Base-by-base conservation (phyloP, 1,140 invertebrate species). In the Papilio xuthus region DNA sequence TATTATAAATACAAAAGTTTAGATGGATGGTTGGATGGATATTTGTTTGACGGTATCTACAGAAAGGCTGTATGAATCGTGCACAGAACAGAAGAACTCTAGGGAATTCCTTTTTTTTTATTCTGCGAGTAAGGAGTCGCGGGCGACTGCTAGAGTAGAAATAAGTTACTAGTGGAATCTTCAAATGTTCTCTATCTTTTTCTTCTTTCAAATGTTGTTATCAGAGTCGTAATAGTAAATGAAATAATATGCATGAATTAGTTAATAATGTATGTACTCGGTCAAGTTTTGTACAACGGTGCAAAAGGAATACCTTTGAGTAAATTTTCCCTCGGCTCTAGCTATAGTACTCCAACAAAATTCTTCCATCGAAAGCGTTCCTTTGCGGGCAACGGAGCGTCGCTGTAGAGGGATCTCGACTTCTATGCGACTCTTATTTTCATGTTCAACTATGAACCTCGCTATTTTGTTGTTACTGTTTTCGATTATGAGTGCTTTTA, bases 381-480 rank as follows among this genome's bases (percentile, higher is more conserved):
- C 89, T 92, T 92, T 90, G 86, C 86, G 86, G 81, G 85, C 87
- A 91, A 88, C 87, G 85, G 83, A 82, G 88, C 85, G 88, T 86
- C 88, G 88, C 85, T 85, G 84, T 86, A 92, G 90, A 84, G 86
- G 83, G 86, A 86, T 92, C 90, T 92, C 90, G 90, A 92, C 88
- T 90, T 85, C 77, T 87, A 88, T 85, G 85, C 84, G 82, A 86
- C 85, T 85, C 86, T 86, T 86, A 86, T 90, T 90, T 87, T 86
- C 86, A 85, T 90, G 84, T 86, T 88, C 84, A 90, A 92, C 90
- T 90, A 90, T 90, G 83, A 86, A 82, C 78, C 84, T n/a, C 84
- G 85, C 83, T 83, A 90, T 92, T 88, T 89, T 89, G 86, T 88
- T 88, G 88, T 84, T 86, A 87, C 85, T 91, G 85, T 89, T 89